Percentiles rank a stretch among this genome's conserved stretches.
These are phyloP conservation scores for Ophion ellenae DNA, from an alignment of 2,888 invertebrate genomes.

Conservation along the genomic window DNA sequence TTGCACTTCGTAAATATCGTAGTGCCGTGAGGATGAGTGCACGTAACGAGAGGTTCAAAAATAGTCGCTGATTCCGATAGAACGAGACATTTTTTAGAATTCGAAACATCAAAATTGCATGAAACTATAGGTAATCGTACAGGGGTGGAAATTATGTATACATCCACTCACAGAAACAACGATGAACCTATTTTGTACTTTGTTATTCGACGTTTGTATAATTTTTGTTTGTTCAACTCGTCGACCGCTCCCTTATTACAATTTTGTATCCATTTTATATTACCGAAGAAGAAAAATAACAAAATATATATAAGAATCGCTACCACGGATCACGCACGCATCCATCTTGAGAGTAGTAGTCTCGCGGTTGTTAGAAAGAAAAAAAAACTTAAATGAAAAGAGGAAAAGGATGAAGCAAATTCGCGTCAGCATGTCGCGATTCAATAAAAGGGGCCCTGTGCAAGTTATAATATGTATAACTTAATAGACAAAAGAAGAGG, in stretches of 20 bases:
- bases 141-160: not conserved
- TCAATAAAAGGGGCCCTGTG: slow-evolving; percentile 72
- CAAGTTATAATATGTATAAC: slow-evolving; percentile 56
- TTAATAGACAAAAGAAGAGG: slow-evolving; percentile 54
- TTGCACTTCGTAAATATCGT: slow-evolving; percentile 53
- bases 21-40: slow-evolving; percentile 39
- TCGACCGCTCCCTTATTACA: slow-evolving; percentile 65
- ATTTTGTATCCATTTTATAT: slow-evolving; percentile 78
- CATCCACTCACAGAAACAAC: slow-evolving; percentile 69
- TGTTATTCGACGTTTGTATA: slow-evolving; percentile 68
- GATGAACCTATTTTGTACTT: slow-evolving; percentile 78
- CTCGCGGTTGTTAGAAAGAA: slow-evolving; percentile 38
- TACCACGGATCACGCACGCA: slow-evolving; percentile 53
- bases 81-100: not conserved
- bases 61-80: slow-evolving; percentile 41
- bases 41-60: slow-evolving; percentile 2
- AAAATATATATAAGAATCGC: slow-evolving; percentile 38
- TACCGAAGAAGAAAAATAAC: slow-evolving; percentile 36
- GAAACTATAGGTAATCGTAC: slow-evolving; percentile 41
- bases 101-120: slow-evolving; percentile 24
- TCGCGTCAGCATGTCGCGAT: slow-evolving; percentile 42
- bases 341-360: slow-evolving; percentile 53
- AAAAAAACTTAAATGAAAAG: slow-evolving; percentile 32
- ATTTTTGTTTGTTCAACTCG: slow-evolving; percentile 68
- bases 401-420: slow-evolving; percentile 50